These are phyloP conservation scores for Alsophila aescularia DNA, from an alignment of 2,888 invertebrate species.

Conservation along the genomic window DNA sequence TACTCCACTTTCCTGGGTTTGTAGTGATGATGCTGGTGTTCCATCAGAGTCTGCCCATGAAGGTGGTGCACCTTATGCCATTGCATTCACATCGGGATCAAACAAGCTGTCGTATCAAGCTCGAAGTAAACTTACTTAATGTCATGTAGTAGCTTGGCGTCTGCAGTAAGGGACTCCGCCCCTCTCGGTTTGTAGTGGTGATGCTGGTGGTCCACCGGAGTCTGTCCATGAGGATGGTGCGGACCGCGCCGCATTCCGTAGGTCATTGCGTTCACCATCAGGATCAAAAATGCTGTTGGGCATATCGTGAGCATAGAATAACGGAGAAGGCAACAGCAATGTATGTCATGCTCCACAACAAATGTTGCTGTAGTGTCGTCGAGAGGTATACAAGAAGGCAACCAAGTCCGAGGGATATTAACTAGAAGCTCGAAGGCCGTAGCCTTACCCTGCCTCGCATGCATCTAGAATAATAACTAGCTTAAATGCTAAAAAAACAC, in stretches of 20 bases:
- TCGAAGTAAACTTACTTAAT: slow-evolving; percentile 83
- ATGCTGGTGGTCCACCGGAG: slow-evolving; percentile 64
- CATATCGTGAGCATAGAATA: background rate
- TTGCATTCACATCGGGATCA: slow-evolving; percentile 56
- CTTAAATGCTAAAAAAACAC: no score
- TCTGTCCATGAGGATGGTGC: slow-evolving; percentile 74
- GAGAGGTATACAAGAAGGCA: no score
- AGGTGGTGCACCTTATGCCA: slow-evolving; percentile 67
- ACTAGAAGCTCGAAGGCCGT: no score
- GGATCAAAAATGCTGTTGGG: slow-evolving; percentile 56
- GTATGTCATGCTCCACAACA: no score
- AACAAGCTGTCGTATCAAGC: slow-evolving; percentile 51
- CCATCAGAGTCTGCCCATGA: slow-evolving; percentile 67
- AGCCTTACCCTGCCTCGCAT: no score
- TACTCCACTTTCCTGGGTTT: slow-evolving; percentile 84
- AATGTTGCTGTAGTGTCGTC: no score
- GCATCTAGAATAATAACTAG: no score
- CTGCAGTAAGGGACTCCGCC: slow-evolving; percentile 86
- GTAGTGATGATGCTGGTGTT: slow-evolving; percentile 82
- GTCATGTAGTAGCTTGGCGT: slow-evolving; percentile 89
- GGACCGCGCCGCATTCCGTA: slow-evolving; percentile 66
- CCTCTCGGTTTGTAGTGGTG: slow-evolving; percentile 86
- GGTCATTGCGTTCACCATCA: slow-evolving; percentile 53
- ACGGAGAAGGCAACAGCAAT: no score
- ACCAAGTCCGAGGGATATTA: no score